Evolutionary conservation across 2,888 invertebrate species (phyloP), one percentile per base, ranked within the genome.

Genomic region (Augiades crinisus): DNA sequence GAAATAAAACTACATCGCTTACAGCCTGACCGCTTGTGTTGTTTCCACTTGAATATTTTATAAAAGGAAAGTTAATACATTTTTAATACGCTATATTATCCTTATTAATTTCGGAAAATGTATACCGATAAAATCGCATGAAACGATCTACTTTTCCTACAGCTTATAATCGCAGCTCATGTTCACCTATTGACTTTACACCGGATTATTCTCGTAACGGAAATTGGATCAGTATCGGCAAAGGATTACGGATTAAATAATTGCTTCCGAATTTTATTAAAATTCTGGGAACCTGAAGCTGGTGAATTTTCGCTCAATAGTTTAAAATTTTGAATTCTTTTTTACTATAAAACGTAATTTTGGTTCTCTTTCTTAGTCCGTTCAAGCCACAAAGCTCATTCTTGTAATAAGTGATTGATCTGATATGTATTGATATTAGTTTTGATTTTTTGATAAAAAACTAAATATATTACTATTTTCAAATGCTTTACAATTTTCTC

Each of bases 181-280:
- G 37, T 38, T 13, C 30, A 47, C 37, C 47, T 47, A 30, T 47
- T 38, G 47, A 27, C 37, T 30, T 47, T 38, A 19, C 12, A 17
- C 36, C 13, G 47, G 37, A 47, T 47, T 47, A 37, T 47, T 38
- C 27, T 47, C 37, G 13, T 19, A 38, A 38, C 37, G 47, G 37
- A 47, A 47, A 47, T 47, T 38, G 30, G 37, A 47, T 38, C 21
- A 37, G 13, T 47, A 47, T 47, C 37, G 45, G 24, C 34, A 27
- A 38, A 47, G 47, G 47, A 47, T 47, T 47, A 38, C 14, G 30
- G 30, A 38, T 38, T 30, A 37, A 38, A 24, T 47, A 47, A 47
- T 47, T 38, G 38, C 37, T 47, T 30, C 37, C 37, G 37, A 38
- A 38, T 38, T 47, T 47, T 47, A 38, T 38, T 47, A 47, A 37